phyloP scores from a whole-genome alignment of 1,140 invertebrate species.

The Meloidogyne chitwoodi region DNA sequence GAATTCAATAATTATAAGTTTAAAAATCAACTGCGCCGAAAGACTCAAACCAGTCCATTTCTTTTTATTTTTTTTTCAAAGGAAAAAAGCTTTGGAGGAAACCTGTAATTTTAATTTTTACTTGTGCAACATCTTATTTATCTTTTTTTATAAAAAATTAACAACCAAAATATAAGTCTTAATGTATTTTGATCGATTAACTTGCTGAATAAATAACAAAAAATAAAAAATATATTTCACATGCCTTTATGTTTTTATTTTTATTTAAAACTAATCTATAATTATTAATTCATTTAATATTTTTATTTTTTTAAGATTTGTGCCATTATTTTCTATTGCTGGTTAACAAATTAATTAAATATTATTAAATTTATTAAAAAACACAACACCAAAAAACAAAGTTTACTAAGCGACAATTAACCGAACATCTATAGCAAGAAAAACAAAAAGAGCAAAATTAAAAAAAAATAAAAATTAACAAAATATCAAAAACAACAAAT shows the following conservation, averaged over 20 bases:
- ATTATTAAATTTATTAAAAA: too few species aligned
- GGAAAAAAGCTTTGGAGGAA: background rate
- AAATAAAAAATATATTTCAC: background rate
- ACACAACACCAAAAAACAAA: too few species aligned
- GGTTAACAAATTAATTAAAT: background rate
- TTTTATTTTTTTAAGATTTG: background rate
- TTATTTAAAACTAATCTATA: background rate
- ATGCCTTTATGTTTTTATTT: too few species aligned
- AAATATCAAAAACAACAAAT: background rate
- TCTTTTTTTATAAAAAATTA: background rate
- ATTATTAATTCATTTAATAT: background rate
- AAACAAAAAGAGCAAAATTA: too few species aligned
- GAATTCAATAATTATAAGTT: too few species aligned
- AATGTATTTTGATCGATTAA: background rate
- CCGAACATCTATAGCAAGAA: too few species aligned
- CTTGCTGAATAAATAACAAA: background rate
- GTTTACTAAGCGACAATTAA: too few species aligned
- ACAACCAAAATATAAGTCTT: background rate
- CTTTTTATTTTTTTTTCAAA: too few species aligned
- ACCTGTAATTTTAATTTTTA: background rate
- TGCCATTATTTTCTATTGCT: background rate
- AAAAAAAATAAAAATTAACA: background rate
- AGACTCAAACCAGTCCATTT: background rate
- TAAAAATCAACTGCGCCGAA: too few species aligned
- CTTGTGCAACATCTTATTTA: background rate